Conservation (phyloP, 1,140 invertebrate species). For the Drosophila dunni region DNA sequence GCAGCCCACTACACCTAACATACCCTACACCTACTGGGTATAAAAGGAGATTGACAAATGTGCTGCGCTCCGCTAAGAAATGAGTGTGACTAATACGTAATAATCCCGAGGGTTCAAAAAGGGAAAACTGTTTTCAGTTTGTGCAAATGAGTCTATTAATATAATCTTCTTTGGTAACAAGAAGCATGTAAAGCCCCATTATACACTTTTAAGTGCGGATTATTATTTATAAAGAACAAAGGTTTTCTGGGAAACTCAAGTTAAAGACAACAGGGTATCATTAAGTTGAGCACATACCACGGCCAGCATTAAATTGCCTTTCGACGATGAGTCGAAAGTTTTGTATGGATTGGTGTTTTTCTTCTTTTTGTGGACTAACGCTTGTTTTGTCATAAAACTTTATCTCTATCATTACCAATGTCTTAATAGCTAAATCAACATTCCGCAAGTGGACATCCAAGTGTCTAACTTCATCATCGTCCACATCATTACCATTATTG, state of each 20-base stretch:
- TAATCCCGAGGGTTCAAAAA: not conserved
- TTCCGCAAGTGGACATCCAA: conserved; percentile 19
- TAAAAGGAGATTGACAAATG: not conserved
- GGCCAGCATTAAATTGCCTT: no score
- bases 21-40: not conserved
- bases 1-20: no score
- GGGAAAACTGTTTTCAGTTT: not conserved
- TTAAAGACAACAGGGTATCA: not conserved
- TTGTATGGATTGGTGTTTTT: not conserved
- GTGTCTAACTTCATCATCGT: conserved; percentile 3
- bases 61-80: not conserved
- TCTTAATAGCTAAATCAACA: conserved; percentile 35
- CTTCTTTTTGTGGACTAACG: not conserved
- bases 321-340: conserved; percentile 11
- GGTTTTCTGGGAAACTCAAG: no score
- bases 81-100: not conserved
- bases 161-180: not conserved
- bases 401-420: conserved; percentile 26
- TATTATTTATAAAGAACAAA: no score
- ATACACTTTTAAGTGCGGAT: no score
- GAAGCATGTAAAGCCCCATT: not conserved
- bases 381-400: conserved; percentile 29
- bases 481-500: not conserved
- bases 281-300: not conserved
- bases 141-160: not conserved